Conservation (phyloP, 1,140 invertebrate genomes). For the Sinonovacula constricta region DNA sequence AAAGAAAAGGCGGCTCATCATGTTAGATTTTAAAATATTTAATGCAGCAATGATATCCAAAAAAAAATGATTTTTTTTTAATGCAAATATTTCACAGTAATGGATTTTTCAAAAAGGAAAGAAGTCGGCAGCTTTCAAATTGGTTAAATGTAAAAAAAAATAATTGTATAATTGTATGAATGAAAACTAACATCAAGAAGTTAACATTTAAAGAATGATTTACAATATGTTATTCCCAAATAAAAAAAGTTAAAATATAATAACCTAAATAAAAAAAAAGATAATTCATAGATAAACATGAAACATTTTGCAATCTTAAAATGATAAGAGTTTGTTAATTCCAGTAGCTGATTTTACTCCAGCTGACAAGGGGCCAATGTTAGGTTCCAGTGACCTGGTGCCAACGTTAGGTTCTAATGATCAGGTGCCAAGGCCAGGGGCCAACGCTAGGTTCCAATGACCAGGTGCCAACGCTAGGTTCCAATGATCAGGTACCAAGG, state of each 20-base stretch:
- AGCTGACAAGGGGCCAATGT: slow-evolving; percentile 32
- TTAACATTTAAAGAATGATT: slow-evolving; percentile 33
- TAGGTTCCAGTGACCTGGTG: slow-evolving; percentile 32
- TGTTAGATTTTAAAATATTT: slow-evolving; percentile 17
- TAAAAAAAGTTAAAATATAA: slow-evolving; percentile 35
- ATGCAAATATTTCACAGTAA: slow-evolving; percentile 31
- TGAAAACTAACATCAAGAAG: slow-evolving; percentile 32
- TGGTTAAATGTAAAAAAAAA: slow-evolving; percentile 30
- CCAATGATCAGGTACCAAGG: slow-evolving; percentile 13
- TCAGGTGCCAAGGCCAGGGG: too few species aligned
- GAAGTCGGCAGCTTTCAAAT: slow-evolving; percentile 33
- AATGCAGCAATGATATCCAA: slow-evolving; percentile 32
- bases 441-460: too few species aligned
- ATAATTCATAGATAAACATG: too few species aligned
- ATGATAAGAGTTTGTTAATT: slow-evolving; percentile 34
- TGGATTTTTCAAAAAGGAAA: slow-evolving; percentile 29
- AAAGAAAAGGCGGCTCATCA: slow-evolving; percentile 31
- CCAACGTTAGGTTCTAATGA: background rate
- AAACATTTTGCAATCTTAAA: slow-evolving; percentile 30
- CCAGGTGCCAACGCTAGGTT: slow-evolving; percentile 7
- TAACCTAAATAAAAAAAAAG: too few species aligned
- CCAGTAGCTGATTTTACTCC: slow-evolving; percentile 29
- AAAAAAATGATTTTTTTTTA: slow-evolving; percentile 15
- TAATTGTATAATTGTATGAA: slow-evolving; percentile 31
- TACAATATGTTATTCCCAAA: slow-evolving; percentile 34